phyloP scores from a whole-genome alignment of 2,888 invertebrate genomes.

The Leptothorax acervorum region DNA sequence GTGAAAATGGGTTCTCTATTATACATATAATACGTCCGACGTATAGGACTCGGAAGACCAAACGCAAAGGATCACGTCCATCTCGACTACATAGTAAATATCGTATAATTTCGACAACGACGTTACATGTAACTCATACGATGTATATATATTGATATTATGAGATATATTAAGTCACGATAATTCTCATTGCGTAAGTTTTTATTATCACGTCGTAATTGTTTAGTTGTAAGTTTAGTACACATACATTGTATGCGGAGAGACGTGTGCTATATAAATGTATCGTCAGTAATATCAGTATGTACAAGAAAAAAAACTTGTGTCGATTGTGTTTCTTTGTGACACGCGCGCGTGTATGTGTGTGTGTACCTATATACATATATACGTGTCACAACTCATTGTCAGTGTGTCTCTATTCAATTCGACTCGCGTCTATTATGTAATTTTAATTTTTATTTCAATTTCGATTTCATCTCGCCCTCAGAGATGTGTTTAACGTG shows the following conservation, averaged over 20 bases:
- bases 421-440: not conserved
- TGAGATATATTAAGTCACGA: slow-evolving; percentile 28
- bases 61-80: slow-evolving; percentile 55
- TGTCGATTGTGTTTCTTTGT: not conserved
- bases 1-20: slow-evolving; percentile 17
- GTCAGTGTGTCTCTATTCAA: not conserved
- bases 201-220: slow-evolving; percentile 65
- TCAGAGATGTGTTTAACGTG: not conserved
- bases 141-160: slow-evolving; percentile 67
- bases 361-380: no score
- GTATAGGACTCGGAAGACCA: slow-evolving; percentile 43
- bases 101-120: slow-evolving; percentile 67
- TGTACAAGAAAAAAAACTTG: not conserved
- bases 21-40: not conserved
- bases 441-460: not conserved
- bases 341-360: no score
- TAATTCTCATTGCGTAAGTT: slow-evolving; percentile 47
- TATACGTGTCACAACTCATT: no score
- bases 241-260: not conserved
- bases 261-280: not conserved
- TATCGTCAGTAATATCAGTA: slow-evolving; percentile 1
- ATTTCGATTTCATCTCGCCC: slow-evolving; percentile 4
- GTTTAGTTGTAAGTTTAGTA: slow-evolving; percentile 47
- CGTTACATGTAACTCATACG: slow-evolving; percentile 59
- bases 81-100: slow-evolving; percentile 54